Base-by-base conservation (phyloP, 64 coral and sea anemone species). In the Pachyseris speciosa region DNA sequence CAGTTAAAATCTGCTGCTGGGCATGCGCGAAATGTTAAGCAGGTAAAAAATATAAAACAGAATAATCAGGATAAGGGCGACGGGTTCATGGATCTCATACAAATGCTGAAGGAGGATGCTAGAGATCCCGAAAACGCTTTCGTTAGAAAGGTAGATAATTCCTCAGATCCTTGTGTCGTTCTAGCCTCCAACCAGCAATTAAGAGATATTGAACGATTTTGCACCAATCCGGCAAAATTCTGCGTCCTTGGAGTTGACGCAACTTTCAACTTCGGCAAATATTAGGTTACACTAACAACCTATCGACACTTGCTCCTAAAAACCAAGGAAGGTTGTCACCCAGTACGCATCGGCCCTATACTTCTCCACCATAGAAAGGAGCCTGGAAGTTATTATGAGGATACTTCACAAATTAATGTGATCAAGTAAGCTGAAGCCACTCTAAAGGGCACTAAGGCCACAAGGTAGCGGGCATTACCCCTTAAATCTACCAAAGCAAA, bases 341-440 rank as follows among this genome's bases (percentile, higher is more conserved):
- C 83, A n/a, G 91, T 86, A 8, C 37, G 83, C 77, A 92, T 92
- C 57, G 87, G 87, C n/a, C 87, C 93, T 11, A 75, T 67, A 26
- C 71, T 89, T 11, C 61, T 94, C 0, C 86, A 94, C 40, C 85
- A 94, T n/a, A 89, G 29, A 33, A 94, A 94, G 48, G 86, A 94
- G 31, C 0, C 31, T 13, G 73, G 47, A 5, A 94, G 92, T 40
- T 84, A n/a, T n/a, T n/a, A n/a, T n/a, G n/a, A n/a, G n/a, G n/a
- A n/a, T n/a, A n/a, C n/a, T n/a, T n/a, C n/a, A n/a, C n/a, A n/a
- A n/a, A n/a, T n/a, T n/a, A n/a, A n/a, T n/a, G n/a, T n/a, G n/a
- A n/a, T n/a, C n/a, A n/a, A n/a, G n/a, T n/a, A n/a, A n/a, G n/a
- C n/a, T n/a, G n/a, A n/a, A n/a, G n/a, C n/a, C n/a, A n/a, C n/a